Conservation (phyloP, 2,888 invertebrate species). For the Xylota sylvarum region DNA sequence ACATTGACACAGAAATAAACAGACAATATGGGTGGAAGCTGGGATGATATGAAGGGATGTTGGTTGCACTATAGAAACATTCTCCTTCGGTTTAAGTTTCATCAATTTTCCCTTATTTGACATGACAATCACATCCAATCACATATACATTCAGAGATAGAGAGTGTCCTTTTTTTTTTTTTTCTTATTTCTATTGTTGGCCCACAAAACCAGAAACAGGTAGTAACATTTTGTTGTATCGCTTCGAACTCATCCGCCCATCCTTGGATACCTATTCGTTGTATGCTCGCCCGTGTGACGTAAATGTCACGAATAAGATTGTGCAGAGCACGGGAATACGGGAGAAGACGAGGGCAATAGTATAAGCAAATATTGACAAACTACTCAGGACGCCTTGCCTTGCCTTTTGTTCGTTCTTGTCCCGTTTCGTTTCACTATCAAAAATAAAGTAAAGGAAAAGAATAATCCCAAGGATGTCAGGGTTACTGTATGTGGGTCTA, state of each 20-base stretch:
- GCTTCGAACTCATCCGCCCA: not conserved
- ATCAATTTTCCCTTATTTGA: constrained; percentile 76
- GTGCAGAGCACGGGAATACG: not conserved
- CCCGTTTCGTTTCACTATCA: constrained; percentile 43
- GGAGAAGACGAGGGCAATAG: constrained; percentile 51
- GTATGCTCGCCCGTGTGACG: constrained; percentile 37
- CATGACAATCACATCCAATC: constrained; percentile 76
- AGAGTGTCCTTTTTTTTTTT: constrained; percentile 41
- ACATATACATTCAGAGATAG: constrained; percentile 11
- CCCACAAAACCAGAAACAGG: constrained; percentile 63
- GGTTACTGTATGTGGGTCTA: constrained; percentile 64
- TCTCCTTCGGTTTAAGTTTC: constrained; percentile 66
- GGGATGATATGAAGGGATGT: constrained; percentile 19
- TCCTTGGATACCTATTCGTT: not conserved
- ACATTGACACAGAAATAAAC: constrained; percentile 74
- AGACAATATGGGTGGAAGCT: constrained; percentile 34
- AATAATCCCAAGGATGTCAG: constrained; percentile 71
- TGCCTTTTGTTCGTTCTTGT: constrained; percentile 63
- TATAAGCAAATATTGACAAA: constrained; percentile 75
- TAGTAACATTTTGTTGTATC: constrained; percentile 51
- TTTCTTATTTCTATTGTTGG: constrained; percentile 34
- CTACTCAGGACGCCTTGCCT: constrained; percentile 58
- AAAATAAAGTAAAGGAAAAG: constrained; percentile 29
- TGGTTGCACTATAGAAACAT: constrained; percentile 57
- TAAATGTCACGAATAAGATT: constrained; percentile 45